These are phyloP conservation scores for Adelphocoris suturalis DNA, from an alignment of 2,888 invertebrate species.

Conservation along the genomic window DNA sequence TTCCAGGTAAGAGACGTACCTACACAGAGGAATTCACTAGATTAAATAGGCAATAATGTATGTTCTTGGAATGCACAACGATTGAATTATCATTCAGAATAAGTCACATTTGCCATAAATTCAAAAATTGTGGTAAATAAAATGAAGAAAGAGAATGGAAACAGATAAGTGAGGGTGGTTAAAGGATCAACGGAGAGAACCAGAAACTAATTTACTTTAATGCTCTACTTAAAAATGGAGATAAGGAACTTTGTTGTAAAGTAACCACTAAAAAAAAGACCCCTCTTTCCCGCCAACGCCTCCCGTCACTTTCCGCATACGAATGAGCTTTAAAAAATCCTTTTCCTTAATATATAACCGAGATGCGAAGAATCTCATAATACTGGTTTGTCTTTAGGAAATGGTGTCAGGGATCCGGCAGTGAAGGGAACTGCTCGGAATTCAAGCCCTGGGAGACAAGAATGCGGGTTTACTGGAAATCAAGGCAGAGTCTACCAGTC, in stretches of 20 bases:
- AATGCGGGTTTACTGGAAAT: constrained; percentile 33
- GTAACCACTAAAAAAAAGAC: constrained; percentile 16
- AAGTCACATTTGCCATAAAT: too few relatives aligned
- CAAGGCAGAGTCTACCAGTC: not conserved
- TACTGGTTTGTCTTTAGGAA: constrained; percentile 38
- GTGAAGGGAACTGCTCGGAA: constrained; percentile 36
- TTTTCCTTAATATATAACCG: not conserved
- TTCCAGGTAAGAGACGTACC: too few relatives aligned
- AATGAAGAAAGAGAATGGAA: not conserved
- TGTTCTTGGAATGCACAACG: too few relatives aligned
- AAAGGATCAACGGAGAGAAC: constrained; percentile 3
- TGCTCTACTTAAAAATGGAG: constrained; percentile 50
- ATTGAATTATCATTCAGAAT: too few relatives aligned
- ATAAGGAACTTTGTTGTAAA: constrained; percentile 35
- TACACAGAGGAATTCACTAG: too few relatives aligned
- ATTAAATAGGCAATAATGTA: too few relatives aligned
- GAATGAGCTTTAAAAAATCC: constrained; percentile 35
- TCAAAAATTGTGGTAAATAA: too few relatives aligned
- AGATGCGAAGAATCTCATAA: constrained; percentile 40
- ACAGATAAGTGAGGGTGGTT: not conserved
- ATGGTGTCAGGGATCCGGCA: not conserved
- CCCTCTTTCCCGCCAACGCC: not conserved
- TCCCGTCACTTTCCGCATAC: constrained; percentile 23
- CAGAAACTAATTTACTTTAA: constrained; percentile 58
- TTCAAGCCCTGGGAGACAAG: constrained; percentile 14